phyloP scores from a whole-genome alignment of 2,113 vertebrate genomes.

The Salvator merianae region DNA sequence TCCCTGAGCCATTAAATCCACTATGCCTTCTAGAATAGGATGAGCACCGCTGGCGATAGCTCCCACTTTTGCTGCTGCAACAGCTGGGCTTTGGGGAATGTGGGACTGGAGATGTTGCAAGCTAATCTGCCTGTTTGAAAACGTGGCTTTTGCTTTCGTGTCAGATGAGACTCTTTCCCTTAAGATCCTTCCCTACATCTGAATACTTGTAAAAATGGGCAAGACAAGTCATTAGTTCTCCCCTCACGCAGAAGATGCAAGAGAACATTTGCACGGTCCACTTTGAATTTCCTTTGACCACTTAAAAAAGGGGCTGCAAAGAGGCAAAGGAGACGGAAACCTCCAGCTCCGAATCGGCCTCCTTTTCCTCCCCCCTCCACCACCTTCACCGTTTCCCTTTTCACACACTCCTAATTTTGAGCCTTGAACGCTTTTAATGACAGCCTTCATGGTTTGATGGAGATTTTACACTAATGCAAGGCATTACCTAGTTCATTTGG shows the following conservation, averaged over 20 bases:
- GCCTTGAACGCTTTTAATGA: conserved; percentile 68
- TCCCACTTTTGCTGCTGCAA: background rate
- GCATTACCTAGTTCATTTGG: conserved; percentile 79
- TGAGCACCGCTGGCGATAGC: background rate
- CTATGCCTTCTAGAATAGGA: background rate
- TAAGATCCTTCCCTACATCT: background rate
- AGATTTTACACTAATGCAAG: conserved; percentile 79
- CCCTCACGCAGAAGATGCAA: background rate
- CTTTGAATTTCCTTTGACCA: background rate
- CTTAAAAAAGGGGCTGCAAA: background rate
- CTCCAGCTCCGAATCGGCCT: background rate
- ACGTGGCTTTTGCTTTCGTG: background rate
- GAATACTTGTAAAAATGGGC: background rate
- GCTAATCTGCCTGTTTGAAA: background rate
- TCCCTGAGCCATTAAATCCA: background rate
- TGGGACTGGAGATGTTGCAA: background rate
- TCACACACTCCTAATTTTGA: background rate
- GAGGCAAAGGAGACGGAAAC: background rate
- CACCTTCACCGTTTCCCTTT: conserved; percentile 12
- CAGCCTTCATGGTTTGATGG: conserved; percentile 77
- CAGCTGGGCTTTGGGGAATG: background rate
- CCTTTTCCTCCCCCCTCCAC: background rate
- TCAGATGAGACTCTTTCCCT: background rate
- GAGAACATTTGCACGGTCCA: background rate
- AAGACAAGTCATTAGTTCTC: background rate